These are phyloP conservation scores for Antheraea pernyi DNA, from an alignment of 1,140 invertebrate genomes.

Conservation along the genomic window DNA sequence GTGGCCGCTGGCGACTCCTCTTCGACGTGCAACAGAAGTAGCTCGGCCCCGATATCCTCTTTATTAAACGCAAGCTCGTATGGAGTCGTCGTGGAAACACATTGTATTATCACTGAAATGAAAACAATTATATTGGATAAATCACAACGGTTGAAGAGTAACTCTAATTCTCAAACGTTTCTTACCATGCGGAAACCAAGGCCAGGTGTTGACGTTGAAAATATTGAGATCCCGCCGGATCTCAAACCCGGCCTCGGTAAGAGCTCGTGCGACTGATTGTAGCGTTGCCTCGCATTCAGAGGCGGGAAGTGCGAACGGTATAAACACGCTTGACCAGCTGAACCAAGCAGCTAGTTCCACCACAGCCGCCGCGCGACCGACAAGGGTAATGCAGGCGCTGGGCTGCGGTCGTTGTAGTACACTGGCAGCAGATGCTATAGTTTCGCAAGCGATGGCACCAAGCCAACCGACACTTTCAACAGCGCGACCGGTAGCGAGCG, in stretches of 20 bases:
- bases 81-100: slow-evolving; percentile 16
- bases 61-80: not conserved
- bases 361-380: slow-evolving; percentile 33
- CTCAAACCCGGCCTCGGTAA: slow-evolving; percentile 31
- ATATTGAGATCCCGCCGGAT: slow-evolving; percentile 21
- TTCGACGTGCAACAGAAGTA: slow-evolving; percentile 33
- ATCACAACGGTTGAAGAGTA: not conserved
- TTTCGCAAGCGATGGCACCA: slow-evolving; percentile 32
- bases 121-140: not conserved
- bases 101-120: slow-evolving; percentile 37
- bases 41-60: not conserved
- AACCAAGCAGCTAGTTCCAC: slow-evolving; percentile 29
- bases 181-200: not conserved
- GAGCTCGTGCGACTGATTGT: slow-evolving; percentile 27
- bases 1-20: not conserved
- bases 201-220: not conserved
- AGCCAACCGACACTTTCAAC: slow-evolving; percentile 34
- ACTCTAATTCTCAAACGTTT: not conserved
- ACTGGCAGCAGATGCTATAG: slow-evolving; percentile 28
- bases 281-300: slow-evolving; percentile 33
- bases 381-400: slow-evolving; percentile 25
- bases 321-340: slow-evolving; percentile 39
- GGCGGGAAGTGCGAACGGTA: slow-evolving; percentile 20
- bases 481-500: slow-evolving; percentile 33
- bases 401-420: slow-evolving; percentile 32